Conservation (phyloP, 2,113 vertebrate genomes). For the Poecile atricapillus region DNA sequence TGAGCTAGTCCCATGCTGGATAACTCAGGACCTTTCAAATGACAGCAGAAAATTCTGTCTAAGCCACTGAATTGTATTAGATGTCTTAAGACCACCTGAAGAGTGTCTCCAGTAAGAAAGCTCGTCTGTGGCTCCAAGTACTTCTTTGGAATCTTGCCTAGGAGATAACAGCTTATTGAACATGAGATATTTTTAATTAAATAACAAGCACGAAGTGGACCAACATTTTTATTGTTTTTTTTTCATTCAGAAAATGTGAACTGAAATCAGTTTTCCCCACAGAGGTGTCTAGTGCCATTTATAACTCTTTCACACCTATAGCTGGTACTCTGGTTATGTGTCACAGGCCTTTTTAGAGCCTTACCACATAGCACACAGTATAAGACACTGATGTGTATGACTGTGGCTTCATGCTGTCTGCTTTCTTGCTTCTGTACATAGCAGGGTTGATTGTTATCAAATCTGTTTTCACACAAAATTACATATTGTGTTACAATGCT, state of each 20-base stretch:
- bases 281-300: background rate
- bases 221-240: background rate
- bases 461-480: background rate
- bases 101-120: background rate
- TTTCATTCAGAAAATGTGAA: background rate
- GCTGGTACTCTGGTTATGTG: background rate
- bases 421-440: background rate
- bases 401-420: background rate
- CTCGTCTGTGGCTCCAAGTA: background rate
- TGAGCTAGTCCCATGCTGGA: background rate
- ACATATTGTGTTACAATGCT: background rate
- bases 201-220: background rate
- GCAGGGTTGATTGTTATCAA: background rate
- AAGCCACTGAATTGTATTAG: background rate
- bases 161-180: background rate
- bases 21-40: background rate
- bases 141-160: background rate
- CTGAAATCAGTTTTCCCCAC: background rate
- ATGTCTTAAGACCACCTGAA: background rate
- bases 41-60: background rate
- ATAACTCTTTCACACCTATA: background rate
- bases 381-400: background rate
- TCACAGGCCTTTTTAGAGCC: background rate
- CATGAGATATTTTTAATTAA: background rate
- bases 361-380: background rate